phyloP scores from a whole-genome alignment of 2,113 vertebrate species.

The Anolis carolinensis region DNA sequence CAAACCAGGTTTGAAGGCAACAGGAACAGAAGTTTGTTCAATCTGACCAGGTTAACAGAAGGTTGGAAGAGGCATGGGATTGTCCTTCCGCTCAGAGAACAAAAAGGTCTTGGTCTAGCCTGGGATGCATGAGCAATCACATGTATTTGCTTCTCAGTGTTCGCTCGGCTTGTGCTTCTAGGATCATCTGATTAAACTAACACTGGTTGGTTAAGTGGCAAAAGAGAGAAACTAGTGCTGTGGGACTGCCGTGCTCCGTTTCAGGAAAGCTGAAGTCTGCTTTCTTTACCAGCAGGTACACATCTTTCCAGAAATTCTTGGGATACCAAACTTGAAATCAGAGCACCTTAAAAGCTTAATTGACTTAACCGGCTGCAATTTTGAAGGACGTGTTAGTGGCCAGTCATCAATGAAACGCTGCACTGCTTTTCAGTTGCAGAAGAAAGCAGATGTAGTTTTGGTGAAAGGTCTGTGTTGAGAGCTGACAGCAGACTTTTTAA shows the following conservation, averaged over 20 bases:
- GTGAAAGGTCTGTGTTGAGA: not conserved
- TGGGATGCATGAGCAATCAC: not conserved
- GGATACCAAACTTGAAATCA: constrained; percentile 65
- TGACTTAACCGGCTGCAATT: constrained; percentile 63
- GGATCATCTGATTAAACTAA: not conserved
- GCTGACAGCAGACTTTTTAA: not conserved
- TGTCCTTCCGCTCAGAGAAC: not conserved
- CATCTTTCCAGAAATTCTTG: constrained; percentile 58
- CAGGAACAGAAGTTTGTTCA: too few species aligned
- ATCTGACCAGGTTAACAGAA: not conserved
- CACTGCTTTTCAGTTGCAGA: not conserved
- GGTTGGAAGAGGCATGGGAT: not conserved
- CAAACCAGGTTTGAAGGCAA: too few species aligned
- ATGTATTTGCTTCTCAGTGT: not conserved
- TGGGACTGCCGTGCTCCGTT: not conserved
- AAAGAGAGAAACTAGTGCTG: not conserved
- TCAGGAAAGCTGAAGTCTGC: constrained; percentile 42
- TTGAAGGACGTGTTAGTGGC: constrained; percentile 60
- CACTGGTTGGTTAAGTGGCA: not conserved
- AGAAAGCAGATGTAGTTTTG: constrained; percentile 7
- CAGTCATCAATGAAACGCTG: constrained; percentile 56
- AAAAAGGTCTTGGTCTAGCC: not conserved
- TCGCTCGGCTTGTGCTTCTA: not conserved
- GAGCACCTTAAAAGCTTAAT: constrained; percentile 65
- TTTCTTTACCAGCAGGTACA: constrained; percentile 64